phyloP scores from a whole-genome alignment of 1,140 invertebrate genomes.

The Notospermus geniculatus region DNA sequence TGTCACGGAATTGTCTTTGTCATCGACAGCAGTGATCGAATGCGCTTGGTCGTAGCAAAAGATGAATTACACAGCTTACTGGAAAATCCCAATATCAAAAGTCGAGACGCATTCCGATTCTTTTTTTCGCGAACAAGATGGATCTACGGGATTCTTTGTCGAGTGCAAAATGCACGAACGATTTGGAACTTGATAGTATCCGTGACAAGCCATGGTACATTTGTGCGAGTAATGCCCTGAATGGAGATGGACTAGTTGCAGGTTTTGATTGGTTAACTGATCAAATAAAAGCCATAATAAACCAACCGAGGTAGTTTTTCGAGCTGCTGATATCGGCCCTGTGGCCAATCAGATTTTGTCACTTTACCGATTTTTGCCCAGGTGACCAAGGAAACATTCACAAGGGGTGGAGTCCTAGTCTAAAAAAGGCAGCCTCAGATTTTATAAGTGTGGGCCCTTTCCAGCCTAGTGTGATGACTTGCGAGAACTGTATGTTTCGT shows the following conservation, averaged over 20 bases:
- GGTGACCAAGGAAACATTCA: too few species aligned
- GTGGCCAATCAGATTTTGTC: too few species aligned
- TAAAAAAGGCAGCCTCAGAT: too few species aligned
- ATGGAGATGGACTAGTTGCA: constrained; percentile 86
- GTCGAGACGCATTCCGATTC: constrained; percentile 76
- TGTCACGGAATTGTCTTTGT: constrained; percentile 96
- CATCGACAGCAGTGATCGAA: constrained; percentile 88
- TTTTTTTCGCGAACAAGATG: constrained; percentile 97
- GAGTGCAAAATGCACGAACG: constrained; percentile 82
- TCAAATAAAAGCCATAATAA: constrained; percentile 63
- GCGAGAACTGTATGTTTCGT: too few species aligned
- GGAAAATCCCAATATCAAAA: constrained; percentile 82
- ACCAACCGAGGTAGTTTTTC: background rate
- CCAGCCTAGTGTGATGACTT: too few species aligned
- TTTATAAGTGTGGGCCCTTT: too few species aligned
- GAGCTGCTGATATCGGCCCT: too few species aligned
- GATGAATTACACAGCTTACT: constrained; percentile 84
- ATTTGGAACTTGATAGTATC: constrained; percentile 72
- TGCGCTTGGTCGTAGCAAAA: constrained; percentile 83
- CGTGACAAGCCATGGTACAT: constrained; percentile 94
- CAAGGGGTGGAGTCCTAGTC: too few species aligned
- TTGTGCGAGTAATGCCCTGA: constrained; percentile 86
- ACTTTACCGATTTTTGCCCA: too few species aligned
- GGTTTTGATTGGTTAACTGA: constrained; percentile 94
- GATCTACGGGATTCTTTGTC: constrained; percentile 85